A percentile compares a stretch with the other conserved stretches of the same genome.
Conservation (phyloP, 2,797 vertebrate species). For the Lophotriccus pileatus region DNA sequence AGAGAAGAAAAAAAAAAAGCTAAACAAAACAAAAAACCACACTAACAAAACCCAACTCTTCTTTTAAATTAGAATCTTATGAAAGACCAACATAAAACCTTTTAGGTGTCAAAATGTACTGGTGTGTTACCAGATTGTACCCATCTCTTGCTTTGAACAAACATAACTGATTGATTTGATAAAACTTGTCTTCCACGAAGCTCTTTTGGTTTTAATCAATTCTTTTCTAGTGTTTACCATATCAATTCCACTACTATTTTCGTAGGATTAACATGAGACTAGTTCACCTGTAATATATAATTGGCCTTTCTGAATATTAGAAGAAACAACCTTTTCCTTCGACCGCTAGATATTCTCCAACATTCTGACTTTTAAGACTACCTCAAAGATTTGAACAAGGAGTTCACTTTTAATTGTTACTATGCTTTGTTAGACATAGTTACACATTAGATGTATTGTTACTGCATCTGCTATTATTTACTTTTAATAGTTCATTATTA, state of each 20-base stretch:
- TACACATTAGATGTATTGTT: background rate
- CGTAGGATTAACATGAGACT: background rate
- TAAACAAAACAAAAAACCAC: too few species aligned
- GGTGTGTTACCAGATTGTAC: background rate
- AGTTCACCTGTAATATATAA: background rate
- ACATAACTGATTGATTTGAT: background rate
- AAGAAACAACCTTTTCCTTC: background rate
- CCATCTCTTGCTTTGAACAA: background rate
- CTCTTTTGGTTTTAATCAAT: background rate
- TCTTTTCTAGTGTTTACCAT: background rate
- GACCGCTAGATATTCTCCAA: background rate
- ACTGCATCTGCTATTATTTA: background rate
- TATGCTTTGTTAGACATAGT: too few species aligned
- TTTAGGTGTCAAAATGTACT: background rate
- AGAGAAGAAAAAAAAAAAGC: fast-evolving
- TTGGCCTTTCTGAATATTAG: background rate
- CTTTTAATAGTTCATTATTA: background rate
- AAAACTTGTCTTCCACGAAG: background rate
- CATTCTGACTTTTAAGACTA: background rate
- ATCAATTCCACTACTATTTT: background rate
- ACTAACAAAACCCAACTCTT: background rate
- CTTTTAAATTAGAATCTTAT: background rate
- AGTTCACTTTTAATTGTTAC: background rate
- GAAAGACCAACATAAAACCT: background rate
- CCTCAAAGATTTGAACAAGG: background rate